Evolutionary conservation across 2,797 vertebrate genomes (phyloP), one percentile per base, ranked within the genome.

Genomic region (Euphonia xanthogaster): DNA sequence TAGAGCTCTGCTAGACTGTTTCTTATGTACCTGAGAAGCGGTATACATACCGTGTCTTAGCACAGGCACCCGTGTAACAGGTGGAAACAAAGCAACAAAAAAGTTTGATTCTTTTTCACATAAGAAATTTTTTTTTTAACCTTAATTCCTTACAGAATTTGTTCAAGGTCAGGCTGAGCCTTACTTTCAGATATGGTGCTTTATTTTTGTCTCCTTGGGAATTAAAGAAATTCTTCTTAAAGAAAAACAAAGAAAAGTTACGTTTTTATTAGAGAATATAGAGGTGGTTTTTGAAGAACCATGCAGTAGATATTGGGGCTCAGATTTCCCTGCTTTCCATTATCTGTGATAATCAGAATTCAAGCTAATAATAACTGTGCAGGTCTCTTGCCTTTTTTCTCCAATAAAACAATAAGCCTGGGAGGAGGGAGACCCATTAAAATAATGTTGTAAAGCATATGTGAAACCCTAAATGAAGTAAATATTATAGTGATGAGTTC

Each of bases 1-100:
- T 86, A 83, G 91, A 93, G 50, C 85, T 95, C 63, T 86, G 37
- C 86, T 77, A 94, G 81, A 82, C 54, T 93, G 72, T 73, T 72
- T 81, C 70, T 94, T 82, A 83, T 7, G 40, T 42, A 42, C 40
- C 40, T 42, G 40, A 42, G 18, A 86, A 67, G 72, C 47, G 44
- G 63, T 61, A 66, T n/a, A 45, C 27, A 23, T 58, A 42, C 40
- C 1, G 0, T 4, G 22, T 6, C 2, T 33, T 18, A 45, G 40
- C 30, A 24, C 12, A 27, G n/a, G 58, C 30, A 31, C 10, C n/a
- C 24, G 14, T 67, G 9, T 33, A 83, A 79, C 54, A 82, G 18
- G 53, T 68, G 22, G 45, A 37, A 50, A 37, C 6, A n/a, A 79
- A 83, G 51, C 54, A 51, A 12, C 55, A 10, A 63, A 39, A 51